Conservation (phyloP, 2,888 invertebrate genomes). For the Acanthococcus lagerstroemiae region DNA sequence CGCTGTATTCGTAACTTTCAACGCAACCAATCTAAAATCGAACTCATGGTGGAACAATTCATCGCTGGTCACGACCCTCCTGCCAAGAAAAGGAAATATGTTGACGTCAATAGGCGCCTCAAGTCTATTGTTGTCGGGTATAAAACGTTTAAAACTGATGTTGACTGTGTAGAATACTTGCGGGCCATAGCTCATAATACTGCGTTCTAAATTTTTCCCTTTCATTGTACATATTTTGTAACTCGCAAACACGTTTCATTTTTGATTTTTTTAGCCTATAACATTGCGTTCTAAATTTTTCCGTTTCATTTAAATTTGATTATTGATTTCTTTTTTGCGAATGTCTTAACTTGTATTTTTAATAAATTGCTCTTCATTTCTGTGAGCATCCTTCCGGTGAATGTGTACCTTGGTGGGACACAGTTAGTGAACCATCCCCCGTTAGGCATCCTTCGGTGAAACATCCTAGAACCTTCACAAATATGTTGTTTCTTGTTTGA, state of each 20-base stretch:
- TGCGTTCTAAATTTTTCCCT: background rate
- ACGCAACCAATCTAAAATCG: too few species aligned
- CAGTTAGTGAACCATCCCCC: background rate
- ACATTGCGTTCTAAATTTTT: too few species aligned
- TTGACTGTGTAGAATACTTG: background rate
- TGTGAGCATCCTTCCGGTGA: background rate
- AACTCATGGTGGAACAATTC: too few species aligned
- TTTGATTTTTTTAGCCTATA: background rate
- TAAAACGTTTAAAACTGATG: background rate
- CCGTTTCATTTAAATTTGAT: too few species aligned
- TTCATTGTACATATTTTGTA: background rate
- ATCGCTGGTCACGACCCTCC: too few species aligned
- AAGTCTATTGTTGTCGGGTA: background rate
- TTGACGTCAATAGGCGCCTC: too few species aligned
- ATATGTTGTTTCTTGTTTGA: too few species aligned
- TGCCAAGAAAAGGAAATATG: too few species aligned
- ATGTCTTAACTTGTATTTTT: background rate
- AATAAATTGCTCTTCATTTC: background rate
- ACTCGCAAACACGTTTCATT: background rate
- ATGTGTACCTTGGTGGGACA: background rate
- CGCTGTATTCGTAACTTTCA: background rate
- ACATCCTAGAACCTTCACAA: background rate
- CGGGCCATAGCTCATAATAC: background rate
- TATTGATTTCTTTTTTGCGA: too few species aligned
- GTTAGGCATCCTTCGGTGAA: background rate